These are phyloP conservation scores for Holocentrus rufus DNA, from an alignment of 2,797 vertebrate genomes.

Conservation along the genomic window DNA sequence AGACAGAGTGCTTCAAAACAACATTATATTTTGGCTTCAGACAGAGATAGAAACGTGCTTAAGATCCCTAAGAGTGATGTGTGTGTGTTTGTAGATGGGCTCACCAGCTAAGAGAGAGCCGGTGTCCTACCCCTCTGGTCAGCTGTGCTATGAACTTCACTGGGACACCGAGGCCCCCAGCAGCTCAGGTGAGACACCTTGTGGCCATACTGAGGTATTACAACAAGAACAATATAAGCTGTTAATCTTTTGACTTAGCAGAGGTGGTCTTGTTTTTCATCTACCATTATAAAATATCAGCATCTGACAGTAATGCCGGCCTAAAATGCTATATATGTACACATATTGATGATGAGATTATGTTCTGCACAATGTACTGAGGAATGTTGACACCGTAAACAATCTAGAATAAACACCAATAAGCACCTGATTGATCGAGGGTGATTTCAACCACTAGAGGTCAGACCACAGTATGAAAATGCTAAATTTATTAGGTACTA, in stretches of 20 bases:
- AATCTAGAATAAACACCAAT: no score
- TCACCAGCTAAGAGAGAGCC: constrained; percentile 81
- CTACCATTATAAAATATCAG: not conserved
- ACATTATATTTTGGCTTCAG: constrained; percentile 38
- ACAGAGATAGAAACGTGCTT: constrained; percentile 26
- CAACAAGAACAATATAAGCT: constrained; percentile 7
- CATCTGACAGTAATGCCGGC: not conserved
- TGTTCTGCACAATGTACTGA: not conserved
- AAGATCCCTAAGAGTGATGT: constrained; percentile 13
- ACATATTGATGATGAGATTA: not conserved
- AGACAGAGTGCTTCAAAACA: constrained; percentile 62
- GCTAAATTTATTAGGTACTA: not conserved
- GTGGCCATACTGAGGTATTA: constrained; percentile 53
- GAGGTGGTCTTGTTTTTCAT: not conserved
- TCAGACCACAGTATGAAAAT: not conserved
- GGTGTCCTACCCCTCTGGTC: constrained; percentile 72
- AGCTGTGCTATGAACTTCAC: constrained; percentile 84
- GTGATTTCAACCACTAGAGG: constrained; percentile 28
- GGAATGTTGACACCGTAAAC: no score
- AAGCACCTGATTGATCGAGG: no score
- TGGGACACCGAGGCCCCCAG: constrained; percentile 86
- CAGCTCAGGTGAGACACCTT: constrained; percentile 82
- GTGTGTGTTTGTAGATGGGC: constrained; percentile 77
- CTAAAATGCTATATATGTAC: not conserved
- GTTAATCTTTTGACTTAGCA: not conserved